These are phyloP conservation scores for Yasuhikotakia modesta DNA, from an alignment of 2,797 vertebrate species.

Conservation along the genomic window DNA sequence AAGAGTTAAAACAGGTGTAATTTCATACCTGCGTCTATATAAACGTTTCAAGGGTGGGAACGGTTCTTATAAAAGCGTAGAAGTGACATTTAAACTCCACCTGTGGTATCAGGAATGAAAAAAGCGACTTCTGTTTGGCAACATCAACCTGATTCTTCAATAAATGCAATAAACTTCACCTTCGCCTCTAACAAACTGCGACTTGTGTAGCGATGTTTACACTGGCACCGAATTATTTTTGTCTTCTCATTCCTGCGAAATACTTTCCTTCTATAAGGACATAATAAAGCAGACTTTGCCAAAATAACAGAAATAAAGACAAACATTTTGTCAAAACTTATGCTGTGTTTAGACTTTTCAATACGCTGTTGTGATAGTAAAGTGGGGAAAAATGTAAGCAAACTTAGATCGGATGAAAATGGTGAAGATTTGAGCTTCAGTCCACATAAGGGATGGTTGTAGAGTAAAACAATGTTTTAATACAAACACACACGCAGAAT, in stretches of 20 bases:
- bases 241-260: constrained; percentile 28
- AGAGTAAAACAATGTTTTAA: constrained; percentile 41
- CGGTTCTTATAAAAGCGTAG: neutral
- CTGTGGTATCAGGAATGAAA: neutral
- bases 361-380: constrained; percentile 47
- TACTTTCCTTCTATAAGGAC: constrained; percentile 12
- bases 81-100: neutral
- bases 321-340: constrained; percentile 34
- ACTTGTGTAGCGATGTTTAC: constrained; percentile 29
- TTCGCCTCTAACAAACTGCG: constrained; percentile 17
- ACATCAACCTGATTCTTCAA: neutral
- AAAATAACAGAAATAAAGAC: constrained; percentile 30
- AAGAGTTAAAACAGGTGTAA: no score
- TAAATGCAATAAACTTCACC: neutral
- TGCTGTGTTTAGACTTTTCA: constrained; percentile 42
- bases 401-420: constrained; percentile 22
- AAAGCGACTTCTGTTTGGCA: neutral
- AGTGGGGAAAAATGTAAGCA: constrained; percentile 48
- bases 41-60: neutral
- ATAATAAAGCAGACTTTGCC: neutral
- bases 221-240: constrained; percentile 14
- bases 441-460: neutral
- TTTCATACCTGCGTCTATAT: neutral
- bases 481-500: no score
- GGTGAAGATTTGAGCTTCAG: constrained; percentile 25